Conservation (phyloP, 2,888 invertebrate species). For the Synergus japonicus region DNA sequence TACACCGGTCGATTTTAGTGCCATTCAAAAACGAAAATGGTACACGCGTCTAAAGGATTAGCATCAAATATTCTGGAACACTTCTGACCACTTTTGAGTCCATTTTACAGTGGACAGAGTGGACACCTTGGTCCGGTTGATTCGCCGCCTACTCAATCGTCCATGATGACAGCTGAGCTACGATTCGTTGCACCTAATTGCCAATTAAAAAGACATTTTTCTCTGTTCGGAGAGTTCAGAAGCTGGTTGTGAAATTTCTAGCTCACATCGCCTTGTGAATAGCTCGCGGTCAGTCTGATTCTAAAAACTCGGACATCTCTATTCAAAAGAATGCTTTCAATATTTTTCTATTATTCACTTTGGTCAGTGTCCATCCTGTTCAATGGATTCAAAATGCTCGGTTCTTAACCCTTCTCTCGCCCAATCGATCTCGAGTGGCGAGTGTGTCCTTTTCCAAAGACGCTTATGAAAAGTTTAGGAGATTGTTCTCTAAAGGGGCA, state of each 20-base stretch:
- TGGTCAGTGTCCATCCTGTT: neutral
- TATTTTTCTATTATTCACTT: conserved; percentile 3
- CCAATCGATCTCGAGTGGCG: neutral
- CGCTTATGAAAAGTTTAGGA: neutral
- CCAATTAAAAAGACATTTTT: conserved; percentile 75
- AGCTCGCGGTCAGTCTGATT: conserved; percentile 19
- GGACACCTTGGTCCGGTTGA: conserved; percentile 45
- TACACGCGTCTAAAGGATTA: conserved; percentile 64
- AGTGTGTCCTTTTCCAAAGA: neutral
- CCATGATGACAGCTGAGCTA: conserved; percentile 69
- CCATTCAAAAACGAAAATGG: conserved; percentile 25
- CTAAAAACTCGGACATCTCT: conserved; percentile 4
- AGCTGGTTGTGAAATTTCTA: neutral
- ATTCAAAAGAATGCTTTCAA: neutral
- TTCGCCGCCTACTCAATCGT: conserved; percentile 45
- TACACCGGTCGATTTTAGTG: conserved; percentile 15
- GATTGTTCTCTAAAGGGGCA: neutral
- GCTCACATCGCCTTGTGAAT: neutral
- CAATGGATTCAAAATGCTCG: neutral
- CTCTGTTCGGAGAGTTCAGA: conserved; percentile 16
- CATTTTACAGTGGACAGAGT: conserved; percentile 60
- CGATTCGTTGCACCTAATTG: conserved; percentile 73
- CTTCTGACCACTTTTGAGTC: conserved; percentile 49
- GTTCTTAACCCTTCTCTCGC: neutral
- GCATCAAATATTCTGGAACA: conserved; percentile 58